phyloP scores from a whole-genome alignment of 2,888 invertebrate genomes.

The Rhynchonema sp. region DNA sequence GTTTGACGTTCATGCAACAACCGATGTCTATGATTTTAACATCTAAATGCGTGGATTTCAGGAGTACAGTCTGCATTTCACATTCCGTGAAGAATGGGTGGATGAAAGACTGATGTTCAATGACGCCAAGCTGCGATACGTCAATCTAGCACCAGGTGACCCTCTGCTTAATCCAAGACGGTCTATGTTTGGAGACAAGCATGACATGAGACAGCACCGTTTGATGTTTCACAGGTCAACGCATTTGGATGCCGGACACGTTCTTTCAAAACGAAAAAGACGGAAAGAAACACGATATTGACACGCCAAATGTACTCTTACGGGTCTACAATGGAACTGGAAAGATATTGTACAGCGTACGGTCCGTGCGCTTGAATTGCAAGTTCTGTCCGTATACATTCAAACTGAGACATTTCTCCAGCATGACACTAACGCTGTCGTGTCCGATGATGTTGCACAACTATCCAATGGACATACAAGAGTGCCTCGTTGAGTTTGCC shows the following conservation, averaged over 20 bases:
- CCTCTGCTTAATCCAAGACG: too few relatives aligned
- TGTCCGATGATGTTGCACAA: constrained; percentile 90
- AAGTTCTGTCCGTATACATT: too few relatives aligned
- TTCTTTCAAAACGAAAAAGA: constrained; percentile 94
- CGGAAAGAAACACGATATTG: constrained; percentile 45
- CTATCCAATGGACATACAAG: constrained; percentile 80
- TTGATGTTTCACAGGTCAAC: too few relatives aligned
- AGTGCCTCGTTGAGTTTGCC: constrained; percentile 76
- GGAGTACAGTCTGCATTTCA: constrained; percentile 86
- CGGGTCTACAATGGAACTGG: constrained; percentile 71
- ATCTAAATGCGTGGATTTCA: too few relatives aligned
- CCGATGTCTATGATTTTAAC: too few relatives aligned
- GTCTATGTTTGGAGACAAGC: too few relatives aligned
- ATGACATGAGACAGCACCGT: neutral
- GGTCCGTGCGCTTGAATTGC: constrained; percentile 36
- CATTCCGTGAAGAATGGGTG: constrained; percentile 85
- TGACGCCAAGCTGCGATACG: constrained; percentile 7
- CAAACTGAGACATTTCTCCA: too few relatives aligned
- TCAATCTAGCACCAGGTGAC: constrained; percentile 1
- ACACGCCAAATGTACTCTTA: constrained; percentile 55
- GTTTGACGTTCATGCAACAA: too few relatives aligned
- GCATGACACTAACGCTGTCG: constrained; percentile 75
- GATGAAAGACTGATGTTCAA: constrained; percentile 48
- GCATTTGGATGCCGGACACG: constrained; percentile 69
- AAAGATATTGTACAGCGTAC: constrained; percentile 78